Evolutionary conservation across 2,113 vertebrate genomes (phyloP), one percentile per base, ranked within the genome.

Genomic region (Falco punctatus): DNA sequence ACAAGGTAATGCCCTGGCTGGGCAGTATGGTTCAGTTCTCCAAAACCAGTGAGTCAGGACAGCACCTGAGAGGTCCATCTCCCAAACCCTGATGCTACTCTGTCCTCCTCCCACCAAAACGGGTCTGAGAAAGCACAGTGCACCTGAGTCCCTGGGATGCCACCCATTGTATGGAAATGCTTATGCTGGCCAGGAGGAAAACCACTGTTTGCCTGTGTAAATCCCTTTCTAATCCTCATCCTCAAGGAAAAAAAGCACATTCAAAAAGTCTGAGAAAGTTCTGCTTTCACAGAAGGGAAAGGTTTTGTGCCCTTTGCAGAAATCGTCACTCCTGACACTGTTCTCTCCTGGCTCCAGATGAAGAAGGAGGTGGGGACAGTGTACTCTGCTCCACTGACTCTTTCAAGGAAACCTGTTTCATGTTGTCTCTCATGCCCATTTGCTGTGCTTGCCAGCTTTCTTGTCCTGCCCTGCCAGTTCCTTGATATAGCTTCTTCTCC

Each of bases 341-440:
- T 28, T 91, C 48, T 65, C 19, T 87, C 40, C 65, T 5, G 5
- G 57, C 24, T 33, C 22, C 23, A 26, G 78, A 28, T 61, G 69
- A 86, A 83, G 78, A 1, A 83, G 35, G 52, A 70, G 38, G 73
- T 65, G 38, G 44, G 84, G 58, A 71, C 42, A 77, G 49, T 17
- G 23, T 33, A 51, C 71, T 84, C 48, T 59, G 61, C 78, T 82
- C 27, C 65, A 57, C 44, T 26, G 52, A 5, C 81, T 79, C 95
- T 89, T 93, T 88, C 85, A 83, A 94, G 86, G 73, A 94, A 95
- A 79, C 35, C 33, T 48, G 5, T 58, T 92, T 92, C 70, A 30
- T 64, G 58, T 15, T 66, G 52, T 44, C 65, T 67, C 81, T 85
- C 66, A 9, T 88, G 71, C 38, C 42, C 61, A 32, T 70, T 91